Base-by-base conservation (phyloP, 2,797 vertebrate genomes). In the Setipinna tenuifilis region DNA sequence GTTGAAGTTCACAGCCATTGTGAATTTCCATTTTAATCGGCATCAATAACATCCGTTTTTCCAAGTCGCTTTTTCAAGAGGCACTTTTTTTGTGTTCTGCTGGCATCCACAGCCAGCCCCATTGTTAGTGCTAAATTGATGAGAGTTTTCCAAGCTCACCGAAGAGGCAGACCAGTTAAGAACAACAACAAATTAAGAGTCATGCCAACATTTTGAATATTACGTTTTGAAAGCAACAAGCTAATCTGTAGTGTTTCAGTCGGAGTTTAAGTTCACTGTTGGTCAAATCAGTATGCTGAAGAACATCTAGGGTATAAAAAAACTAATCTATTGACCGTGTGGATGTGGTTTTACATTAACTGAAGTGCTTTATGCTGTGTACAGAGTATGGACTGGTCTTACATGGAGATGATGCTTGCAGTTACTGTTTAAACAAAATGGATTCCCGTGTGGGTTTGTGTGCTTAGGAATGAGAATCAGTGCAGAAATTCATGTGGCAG, bases 1-100 rank as follows among this genome's bases (percentile, higher is more conserved):
- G 50, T 14, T 54, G 50, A 54, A 54, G 62, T 68, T 68, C 62
- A 35, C 19, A 78, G 41, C 71, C 44, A 78, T 44, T 78, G 71
- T 75, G 28, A 41, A 75, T 75, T 75, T 75, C 68, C 68, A 75
- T 75, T 75, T 75, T 48, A 68, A 57, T 68, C 61, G 61, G 71
- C 28, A 78, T 78, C 71, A 78, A 44, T 44, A 31, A 19, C 31
- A 44, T 44, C 5, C 19, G 35, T 9, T 78, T 78, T 19, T 78
- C 71, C 71, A 78, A 78, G 16, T 78, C 7, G 11, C 68, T 5
- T 78, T 78, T 41, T 78, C 31, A 44, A 78, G 71, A 78, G 31
- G 35, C 28, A 35, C 35, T 75, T 71, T 35, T 41, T 54, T 54
- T n/a, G n/a, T n/a, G n/a, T 54, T 54, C 50, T 9, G 71, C 19